These are phyloP conservation scores for Ptychadena robeensis DNA, from an alignment of 2,797 vertebrate genomes.

Conservation along the genomic window DNA sequence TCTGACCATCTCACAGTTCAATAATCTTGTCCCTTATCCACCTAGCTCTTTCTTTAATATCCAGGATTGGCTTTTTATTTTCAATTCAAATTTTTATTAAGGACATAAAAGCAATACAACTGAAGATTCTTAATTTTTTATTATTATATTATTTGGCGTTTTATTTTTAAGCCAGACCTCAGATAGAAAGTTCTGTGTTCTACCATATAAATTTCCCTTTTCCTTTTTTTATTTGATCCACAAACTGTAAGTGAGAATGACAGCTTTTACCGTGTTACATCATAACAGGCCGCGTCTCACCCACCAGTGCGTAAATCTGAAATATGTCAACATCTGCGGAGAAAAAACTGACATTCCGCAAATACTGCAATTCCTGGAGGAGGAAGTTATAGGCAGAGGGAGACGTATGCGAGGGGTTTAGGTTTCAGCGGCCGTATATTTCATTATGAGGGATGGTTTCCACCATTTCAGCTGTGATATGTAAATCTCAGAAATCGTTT, in stretches of 20 bases:
- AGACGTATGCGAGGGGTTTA: not conserved
- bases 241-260: not conserved
- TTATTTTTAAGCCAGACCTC: not conserved
- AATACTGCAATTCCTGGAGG: constrained; percentile 13
- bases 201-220: not conserved
- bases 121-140: not conserved
- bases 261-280: not conserved
- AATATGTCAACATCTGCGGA: constrained; percentile 16
- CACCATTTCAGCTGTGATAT: not conserved
- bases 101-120: too few species aligned
- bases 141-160: not conserved
- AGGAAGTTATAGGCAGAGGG: not conserved
- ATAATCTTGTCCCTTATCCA: too few species aligned
- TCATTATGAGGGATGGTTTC: not conserved
- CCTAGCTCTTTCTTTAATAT: too few species aligned
- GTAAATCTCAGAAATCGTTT: too few species aligned
- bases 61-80: too few species aligned
- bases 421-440: not conserved
- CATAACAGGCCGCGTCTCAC: not conserved
- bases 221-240: not conserved
- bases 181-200: not conserved
- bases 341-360: constrained; percentile 21
- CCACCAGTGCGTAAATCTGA: constrained; percentile 14
- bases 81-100: too few species aligned
- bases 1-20: too few species aligned